Evolutionary conservation across 1,140 invertebrate species (phyloP).

Genomic region (Micrasema minimum): DNA sequence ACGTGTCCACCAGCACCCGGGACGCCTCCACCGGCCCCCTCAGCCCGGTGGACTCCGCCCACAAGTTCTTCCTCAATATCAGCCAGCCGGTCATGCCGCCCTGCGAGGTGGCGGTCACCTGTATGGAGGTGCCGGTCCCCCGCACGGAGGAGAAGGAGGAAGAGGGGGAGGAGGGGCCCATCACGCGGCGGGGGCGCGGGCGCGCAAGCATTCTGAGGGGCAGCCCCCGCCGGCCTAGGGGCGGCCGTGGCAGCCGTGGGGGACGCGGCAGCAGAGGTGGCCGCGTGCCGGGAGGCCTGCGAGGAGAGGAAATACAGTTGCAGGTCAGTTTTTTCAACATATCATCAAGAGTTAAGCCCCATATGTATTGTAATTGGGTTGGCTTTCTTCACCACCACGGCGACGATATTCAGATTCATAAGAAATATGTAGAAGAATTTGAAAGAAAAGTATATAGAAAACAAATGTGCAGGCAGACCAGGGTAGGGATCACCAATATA

Average conservation of each 20-base stretch:
- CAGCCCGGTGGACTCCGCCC: slow-evolving; percentile 51
- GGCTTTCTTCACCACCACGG: too few species aligned
- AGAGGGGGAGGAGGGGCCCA: background rate
- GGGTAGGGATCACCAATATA: too few species aligned
- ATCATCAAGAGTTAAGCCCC: too few species aligned
- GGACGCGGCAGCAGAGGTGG: slow-evolving; percentile 20
- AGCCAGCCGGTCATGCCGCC: slow-evolving; percentile 54
- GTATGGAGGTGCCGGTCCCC: slow-evolving; percentile 50
- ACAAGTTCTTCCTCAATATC: slow-evolving; percentile 53
- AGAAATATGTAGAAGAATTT: too few species aligned
- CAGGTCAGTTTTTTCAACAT: slow-evolving; percentile 44
- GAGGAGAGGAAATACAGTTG: slow-evolving; percentile 47
- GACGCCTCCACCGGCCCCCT: slow-evolving; percentile 34
- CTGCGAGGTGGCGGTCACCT: slow-evolving; percentile 58
- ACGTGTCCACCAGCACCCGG: background rate
- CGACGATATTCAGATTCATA: too few species aligned
- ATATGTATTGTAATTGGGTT: too few species aligned
- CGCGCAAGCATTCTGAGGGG: slow-evolving; percentile 41
- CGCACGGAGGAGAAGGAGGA: slow-evolving; percentile 26
- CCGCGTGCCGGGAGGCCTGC: slow-evolving; percentile 1
- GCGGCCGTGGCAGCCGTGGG: slow-evolving; percentile 9
- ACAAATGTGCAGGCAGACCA: too few species aligned
- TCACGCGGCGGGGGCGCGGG: slow-evolving; percentile 25
- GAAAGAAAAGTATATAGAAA: too few species aligned
- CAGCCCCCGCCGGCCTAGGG: slow-evolving; percentile 29